Percentiles rank a stretch among this genome's conserved stretches.
phyloP scores from a whole-genome alignment of 2,888 invertebrate genomes.

The Byasa hedistus region DNA sequence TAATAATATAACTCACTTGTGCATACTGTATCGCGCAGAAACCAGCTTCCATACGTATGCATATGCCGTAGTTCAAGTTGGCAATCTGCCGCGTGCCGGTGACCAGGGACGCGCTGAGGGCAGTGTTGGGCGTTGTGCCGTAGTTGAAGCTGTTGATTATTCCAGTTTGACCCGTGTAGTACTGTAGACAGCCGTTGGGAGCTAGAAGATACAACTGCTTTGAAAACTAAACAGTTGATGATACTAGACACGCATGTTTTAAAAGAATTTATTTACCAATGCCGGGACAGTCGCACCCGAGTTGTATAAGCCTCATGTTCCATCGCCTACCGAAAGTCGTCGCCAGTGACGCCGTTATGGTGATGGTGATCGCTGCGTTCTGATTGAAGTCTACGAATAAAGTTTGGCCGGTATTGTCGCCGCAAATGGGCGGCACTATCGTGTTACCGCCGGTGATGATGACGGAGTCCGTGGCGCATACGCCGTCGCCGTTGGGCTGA shows the following conservation, averaged over 20 bases:
- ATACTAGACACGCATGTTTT: neutral
- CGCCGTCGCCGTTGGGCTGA: slow-evolving; percentile 87
- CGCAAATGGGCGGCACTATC: slow-evolving; percentile 85
- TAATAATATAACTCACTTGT: slow-evolving; percentile 52
- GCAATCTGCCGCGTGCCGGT: slow-evolving; percentile 86
- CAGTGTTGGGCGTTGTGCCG: slow-evolving; percentile 81
- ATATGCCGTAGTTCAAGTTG: slow-evolving; percentile 87
- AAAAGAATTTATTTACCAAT: slow-evolving; percentile 69
- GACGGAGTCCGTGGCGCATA: slow-evolving; percentile 85
- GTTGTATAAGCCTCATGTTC: slow-evolving; percentile 87
- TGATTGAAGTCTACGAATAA: slow-evolving; percentile 87
- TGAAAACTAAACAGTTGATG: neutral
- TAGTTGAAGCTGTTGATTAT: slow-evolving; percentile 89
- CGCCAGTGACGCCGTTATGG: slow-evolving; percentile 81
- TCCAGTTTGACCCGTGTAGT: slow-evolving; percentile 82
- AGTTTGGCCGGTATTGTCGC: slow-evolving; percentile 89
- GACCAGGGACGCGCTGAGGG: slow-evolving; percentile 74
- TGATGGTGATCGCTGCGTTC: slow-evolving; percentile 83
- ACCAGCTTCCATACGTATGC: slow-evolving; percentile 85
- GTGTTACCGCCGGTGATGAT: slow-evolving; percentile 85
- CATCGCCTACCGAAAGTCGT: slow-evolving; percentile 84
- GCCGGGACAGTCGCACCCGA: slow-evolving; percentile 85
- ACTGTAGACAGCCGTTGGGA: slow-evolving; percentile 89
- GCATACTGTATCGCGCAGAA: slow-evolving; percentile 86
- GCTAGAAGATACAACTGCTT: slow-evolving; percentile 68